Base-by-base conservation (phyloP, 2,113 vertebrate genomes). In the Bubo blakistoni region DNA sequence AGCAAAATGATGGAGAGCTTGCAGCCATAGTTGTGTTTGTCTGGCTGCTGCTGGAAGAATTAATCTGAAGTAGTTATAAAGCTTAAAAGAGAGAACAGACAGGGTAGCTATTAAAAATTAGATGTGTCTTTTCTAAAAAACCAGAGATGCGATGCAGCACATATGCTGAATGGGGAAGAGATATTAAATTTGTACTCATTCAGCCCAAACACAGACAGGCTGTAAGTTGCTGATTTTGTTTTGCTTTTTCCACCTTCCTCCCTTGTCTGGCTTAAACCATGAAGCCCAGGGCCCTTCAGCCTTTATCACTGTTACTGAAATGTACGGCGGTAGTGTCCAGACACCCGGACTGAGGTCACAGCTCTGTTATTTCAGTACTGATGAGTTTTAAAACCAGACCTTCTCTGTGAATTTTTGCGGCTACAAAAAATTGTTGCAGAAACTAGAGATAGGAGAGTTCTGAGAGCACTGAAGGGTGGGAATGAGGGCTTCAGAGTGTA, bases 51-150 rank as follows among this genome's bases (percentile, higher is more conserved):
- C 87, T 93, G 61, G 51, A 77, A 62, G 44, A 78, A n/a, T 46
- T 81, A 54, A 54, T 34, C 61, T 58, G 40, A 84, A 83, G 55
- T 40, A 66, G 66, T 66, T 88, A 81, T 25, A 57, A 57, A 87
- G 46, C 67, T 61, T 59, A n/a, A 63, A 69, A 83, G 72, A 92
- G 72, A 54, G 26, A 95, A 58, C 55, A 91, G 76, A 73, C 26
- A 26, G 59, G 59, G 21, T 55, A 91, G 63, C 82, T 95, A 49
- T 82, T 88, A 93, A 65, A 92, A 78, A 85, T 81, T 40, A 88
- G 67, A 78, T 49, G 52, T 78, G 81, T 59, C 80, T 95, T 65
- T 86, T 91, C 77, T 96, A 27, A 86, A 94, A 94, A 89, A 77
- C 6, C 70, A 73, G 87, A 92, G 77, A 67, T 88, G 73, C 77